Evolutionary conservation across 2,113 vertebrate species (phyloP).

Genomic region (Sus scrofa): T2T-Sscrofa CM000826.6:119897501-119898000

Average conservation of each 20-base stretch:
- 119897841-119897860: conserved; percentile 10
- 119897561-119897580: background rate
- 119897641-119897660: background rate
- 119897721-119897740: too few species aligned
- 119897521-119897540: background rate
- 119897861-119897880: background rate
- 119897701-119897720: too few species aligned
- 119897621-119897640: background rate
- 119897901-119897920: background rate
- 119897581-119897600: conserved; percentile 3
- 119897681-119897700: too few species aligned
- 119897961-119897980: conserved; percentile 53
- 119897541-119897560: background rate
- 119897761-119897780: background rate
- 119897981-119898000: conserved; percentile 61
- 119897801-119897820: background rate
- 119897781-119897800: conserved; percentile 31
- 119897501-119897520: background rate
- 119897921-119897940: conserved; percentile 64
- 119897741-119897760: too few species aligned
- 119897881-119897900: background rate
- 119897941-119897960: conserved; percentile 59
- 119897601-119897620: conserved; percentile 28
- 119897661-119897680: too few species aligned
- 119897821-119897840: background rate